Evolutionary conservation across 2,888 invertebrate genomes (phyloP).

Genomic region (Oscheius onirici): DNA sequence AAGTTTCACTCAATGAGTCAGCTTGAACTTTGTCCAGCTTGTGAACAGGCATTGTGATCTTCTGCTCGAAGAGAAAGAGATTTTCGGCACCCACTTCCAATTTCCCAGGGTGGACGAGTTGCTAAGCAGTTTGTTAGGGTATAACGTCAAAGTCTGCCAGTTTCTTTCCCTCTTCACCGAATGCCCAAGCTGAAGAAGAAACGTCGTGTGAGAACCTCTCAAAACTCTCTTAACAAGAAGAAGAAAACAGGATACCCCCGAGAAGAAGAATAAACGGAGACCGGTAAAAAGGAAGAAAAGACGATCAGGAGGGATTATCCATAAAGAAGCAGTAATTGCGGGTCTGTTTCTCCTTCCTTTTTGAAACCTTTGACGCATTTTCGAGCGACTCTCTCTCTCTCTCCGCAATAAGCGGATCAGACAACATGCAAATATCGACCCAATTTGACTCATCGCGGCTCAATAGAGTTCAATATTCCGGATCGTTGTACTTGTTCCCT

Average conservation of each 20-base stretch:
- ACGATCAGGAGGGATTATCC: constrained; percentile 15
- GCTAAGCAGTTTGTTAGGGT: no score
- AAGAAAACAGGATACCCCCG: not conserved
- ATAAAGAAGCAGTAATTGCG: constrained; percentile 23
- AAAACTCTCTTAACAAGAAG: not conserved
- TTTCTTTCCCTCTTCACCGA: not conserved
- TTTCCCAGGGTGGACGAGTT: no score
- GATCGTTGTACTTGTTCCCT: no score
- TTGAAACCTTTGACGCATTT: no score
- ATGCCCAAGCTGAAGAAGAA: not conserved
- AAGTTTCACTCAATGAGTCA: no score
- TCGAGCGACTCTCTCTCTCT: not conserved
- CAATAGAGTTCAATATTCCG: not conserved
- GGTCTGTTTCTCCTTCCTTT: constrained; percentile 1
- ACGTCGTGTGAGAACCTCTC: not conserved
- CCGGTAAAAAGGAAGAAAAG: not conserved
- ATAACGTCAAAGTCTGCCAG: not conserved
- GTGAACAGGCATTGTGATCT: no score
- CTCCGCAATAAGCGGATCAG: constrained; percentile 29
- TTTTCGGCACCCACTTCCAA: not conserved
- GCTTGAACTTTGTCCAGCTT: no score
- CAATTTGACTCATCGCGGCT: constrained; percentile 24
- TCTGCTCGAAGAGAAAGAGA: not conserved
- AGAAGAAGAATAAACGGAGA: not conserved
- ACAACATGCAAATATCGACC: constrained; percentile 35